Evolutionary conservation across 2,797 vertebrate genomes (phyloP), one percentile per base, ranked within the genome.

Genomic region (Hemitrygon akajei): DNA sequence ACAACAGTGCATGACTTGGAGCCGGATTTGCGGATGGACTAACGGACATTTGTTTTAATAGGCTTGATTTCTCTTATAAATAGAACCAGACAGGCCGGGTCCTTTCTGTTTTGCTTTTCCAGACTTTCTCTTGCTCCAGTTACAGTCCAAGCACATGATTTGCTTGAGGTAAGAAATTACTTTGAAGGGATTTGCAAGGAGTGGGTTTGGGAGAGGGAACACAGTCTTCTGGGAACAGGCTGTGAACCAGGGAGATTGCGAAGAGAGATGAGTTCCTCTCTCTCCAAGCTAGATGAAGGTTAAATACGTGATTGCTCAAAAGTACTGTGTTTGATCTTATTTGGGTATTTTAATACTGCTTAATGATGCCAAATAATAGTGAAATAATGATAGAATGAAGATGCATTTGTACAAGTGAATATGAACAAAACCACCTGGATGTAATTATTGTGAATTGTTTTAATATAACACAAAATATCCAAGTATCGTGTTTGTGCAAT

Each of bases 61-160:
- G 56, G 82, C 27, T 86, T 63, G 56, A 86, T 12, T 86, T 86
- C 27, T 63, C 82, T 86, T n/a, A 12, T 58, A 84, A 84, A 84
- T 56, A 60, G 82, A 63, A 86, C 56, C 82, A 86, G 82, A 27
- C 82, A 86, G 82, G 14, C 25, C 10, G 25, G 30, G 56, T 16
- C 11, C 27, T 58, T 37, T 71, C 9, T 34, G 3, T 20, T 37
- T 40, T 40, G 69, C 20, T 91, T 1, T 71, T 86, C 56, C 82
- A 86, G 82, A 18, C 82, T 86, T 56, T 58, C 9, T n/a, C 82
- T 71, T 91, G 66, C 34, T 69, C 89, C 25, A 73, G 89, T 91
- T 47, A 37, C 63, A 73, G 69, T 40, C 66, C 89, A 91, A 73
- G 69, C 63, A 40, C 22, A 37, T 71, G 89, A 91, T 71, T 37